A percentile compares a stretch with the other conserved stretches of the same genome.
Conservation (phyloP, 1,140 invertebrate species). For the Hypsibius dujardini region DNA sequence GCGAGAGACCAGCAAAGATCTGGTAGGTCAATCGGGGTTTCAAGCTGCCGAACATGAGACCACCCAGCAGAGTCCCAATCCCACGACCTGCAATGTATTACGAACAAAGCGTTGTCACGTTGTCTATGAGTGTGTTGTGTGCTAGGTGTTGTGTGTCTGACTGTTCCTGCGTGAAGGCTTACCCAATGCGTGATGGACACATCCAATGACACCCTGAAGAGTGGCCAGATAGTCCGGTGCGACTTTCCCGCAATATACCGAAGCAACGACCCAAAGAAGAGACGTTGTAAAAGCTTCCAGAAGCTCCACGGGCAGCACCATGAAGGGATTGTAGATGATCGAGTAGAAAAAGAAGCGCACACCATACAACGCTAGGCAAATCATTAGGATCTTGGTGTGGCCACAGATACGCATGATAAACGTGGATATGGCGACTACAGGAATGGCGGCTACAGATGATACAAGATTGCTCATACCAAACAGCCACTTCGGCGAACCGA, state of each 20-base stretch:
- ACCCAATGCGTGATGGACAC: conserved; percentile 63
- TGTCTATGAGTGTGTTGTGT: no score
- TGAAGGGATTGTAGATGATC: conserved; percentile 58
- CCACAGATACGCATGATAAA: conserved; percentile 57
- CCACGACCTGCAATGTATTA: conserved; percentile 44
- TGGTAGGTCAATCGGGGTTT: conserved; percentile 53
- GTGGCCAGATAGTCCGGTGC: conserved; percentile 53
- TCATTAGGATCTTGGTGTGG: conserved; percentile 61
- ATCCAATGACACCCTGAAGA: conserved; percentile 59
- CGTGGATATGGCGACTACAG: conserved; percentile 54
- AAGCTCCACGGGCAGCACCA: conserved; percentile 54
- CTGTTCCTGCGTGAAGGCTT: conserved; percentile 25
- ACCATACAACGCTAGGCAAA: conserved; percentile 57
- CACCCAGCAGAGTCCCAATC: conserved; percentile 55
- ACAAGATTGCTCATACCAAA: conserved; percentile 68
- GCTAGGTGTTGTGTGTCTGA: no score
- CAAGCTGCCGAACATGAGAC: conserved; percentile 52
- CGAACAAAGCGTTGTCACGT: no score
- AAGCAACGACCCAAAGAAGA: conserved; percentile 57
- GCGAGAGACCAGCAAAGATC: conserved; percentile 45
- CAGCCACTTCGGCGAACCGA: conserved; percentile 54
- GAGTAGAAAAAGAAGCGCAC: conserved; percentile 60
- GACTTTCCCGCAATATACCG: conserved; percentile 57
- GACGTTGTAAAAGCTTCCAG: conserved; percentile 65
- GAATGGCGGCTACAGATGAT: conserved; percentile 54